A percentile compares a stretch with the other conserved stretches of the same genome.
phyloP scores from a whole-genome alignment of 1,140 invertebrate genomes.

The Drosophila funebris region DNA sequence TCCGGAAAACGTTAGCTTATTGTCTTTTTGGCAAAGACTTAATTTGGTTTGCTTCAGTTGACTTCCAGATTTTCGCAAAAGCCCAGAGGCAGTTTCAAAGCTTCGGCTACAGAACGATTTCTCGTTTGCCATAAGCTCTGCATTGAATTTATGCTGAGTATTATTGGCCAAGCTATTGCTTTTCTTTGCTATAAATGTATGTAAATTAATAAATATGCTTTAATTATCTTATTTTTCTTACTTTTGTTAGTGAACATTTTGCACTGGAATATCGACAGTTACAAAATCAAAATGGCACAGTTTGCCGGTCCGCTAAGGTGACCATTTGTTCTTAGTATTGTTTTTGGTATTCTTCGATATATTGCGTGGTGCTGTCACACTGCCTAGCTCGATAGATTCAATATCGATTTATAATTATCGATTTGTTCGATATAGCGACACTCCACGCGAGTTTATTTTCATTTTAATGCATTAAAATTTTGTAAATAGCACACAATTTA shows the following conservation, averaged over 20 bases:
- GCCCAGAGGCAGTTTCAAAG: constrained; percentile 53
- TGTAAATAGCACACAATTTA: constrained; percentile 47
- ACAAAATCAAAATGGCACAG: constrained; percentile 7
- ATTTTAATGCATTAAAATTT: constrained; percentile 53
- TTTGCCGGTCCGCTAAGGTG: constrained; percentile 1
- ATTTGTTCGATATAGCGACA: neutral
- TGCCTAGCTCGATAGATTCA: too few relatives aligned
- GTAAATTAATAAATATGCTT: neutral
- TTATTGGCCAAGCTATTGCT: constrained; percentile 25
- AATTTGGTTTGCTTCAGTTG: constrained; percentile 66
- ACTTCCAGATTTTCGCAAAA: constrained; percentile 42
- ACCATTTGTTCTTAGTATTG: neutral
- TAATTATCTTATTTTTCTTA: constrained; percentile 6
- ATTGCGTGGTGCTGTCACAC: neutral
- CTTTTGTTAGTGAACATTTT: constrained; percentile 58
- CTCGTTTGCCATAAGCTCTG: constrained; percentile 9
- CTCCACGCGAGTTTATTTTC: constrained; percentile 62
- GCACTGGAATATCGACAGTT: constrained; percentile 4
- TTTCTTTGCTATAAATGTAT: constrained; percentile 4
- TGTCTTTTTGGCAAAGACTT: constrained; percentile 48
- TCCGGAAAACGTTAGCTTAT: constrained; percentile 61
- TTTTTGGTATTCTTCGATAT: neutral
- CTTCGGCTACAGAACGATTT: constrained; percentile 23
- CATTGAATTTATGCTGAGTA: constrained; percentile 55
- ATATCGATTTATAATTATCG: constrained; percentile 4